Base-by-base conservation (phyloP, 1,140 invertebrate genomes). In the Cyclargus thomasi region DNA sequence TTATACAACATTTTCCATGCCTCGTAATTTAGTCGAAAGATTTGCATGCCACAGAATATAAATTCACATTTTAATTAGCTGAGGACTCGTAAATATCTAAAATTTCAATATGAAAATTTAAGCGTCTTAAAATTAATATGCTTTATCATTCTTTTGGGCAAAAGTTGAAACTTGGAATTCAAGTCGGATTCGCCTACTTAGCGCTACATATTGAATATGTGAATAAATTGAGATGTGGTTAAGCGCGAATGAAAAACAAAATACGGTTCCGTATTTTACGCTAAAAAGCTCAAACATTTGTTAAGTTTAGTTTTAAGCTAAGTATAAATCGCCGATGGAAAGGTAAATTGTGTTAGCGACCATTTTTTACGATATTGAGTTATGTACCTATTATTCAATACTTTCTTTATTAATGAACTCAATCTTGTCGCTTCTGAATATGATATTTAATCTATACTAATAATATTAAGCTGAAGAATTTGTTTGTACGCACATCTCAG, bases 61-160 rank as follows among this genome's bases (percentile, higher is more conserved):
- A 47, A 47, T 55, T 55, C 53, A 55, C 18, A 20, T 59, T 59
- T 59, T 59, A 59, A 59, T 59, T 59, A 59, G 55, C 17, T 7
- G 55, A 7, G 10, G 17, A 18, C 20, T 59, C 55, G 55, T 20
- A 20, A 59, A 59, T 59, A 22, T 20, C 18, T 59, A 20, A 59
- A 21, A 59, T 20, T 59, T 59, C 55, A 59, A 21, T 59, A 20
- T 59, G 55, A 59, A 59, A 18, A 59, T 59, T 59, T 59, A 59
- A 59, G 55, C 55, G 18, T 20, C 55, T 59, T 59, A 59, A 59
- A 59, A 59, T 59, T 59, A 59, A 59, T 59, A 59, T 59, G 10
- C 17, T 20, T 6, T 20, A 59, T 7, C 18, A 20, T 59, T 59
- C 55, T 59, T 59, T 59, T 20, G 17, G 20, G 17, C 55, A 20